phyloP scores from a whole-genome alignment of 2,797 vertebrate genomes.

The Phaenicophaeus curvirostris region DNA sequence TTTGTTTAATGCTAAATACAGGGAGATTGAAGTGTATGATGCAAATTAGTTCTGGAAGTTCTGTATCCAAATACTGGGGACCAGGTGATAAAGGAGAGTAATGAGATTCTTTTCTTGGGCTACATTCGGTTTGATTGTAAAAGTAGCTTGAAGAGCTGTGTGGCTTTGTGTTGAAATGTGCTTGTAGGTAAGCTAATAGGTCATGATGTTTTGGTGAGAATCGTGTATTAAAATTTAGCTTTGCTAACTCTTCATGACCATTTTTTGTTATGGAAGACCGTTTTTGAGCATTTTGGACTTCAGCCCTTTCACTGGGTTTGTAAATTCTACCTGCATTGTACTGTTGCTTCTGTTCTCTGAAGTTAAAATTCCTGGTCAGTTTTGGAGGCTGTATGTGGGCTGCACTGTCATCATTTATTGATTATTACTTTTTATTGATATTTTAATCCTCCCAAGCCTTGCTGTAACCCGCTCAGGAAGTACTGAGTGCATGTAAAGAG shows the following conservation, averaged over 20 bases:
- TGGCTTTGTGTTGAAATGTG: neutral
- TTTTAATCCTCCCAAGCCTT: neutral
- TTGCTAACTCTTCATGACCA: neutral
- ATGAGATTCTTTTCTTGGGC: neutral
- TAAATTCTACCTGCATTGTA: neutral
- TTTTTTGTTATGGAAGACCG: neutral
- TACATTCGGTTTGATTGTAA: neutral
- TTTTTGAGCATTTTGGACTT: neutral
- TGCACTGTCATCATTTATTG: neutral
- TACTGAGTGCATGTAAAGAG: neutral
- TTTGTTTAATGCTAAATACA: neutral
- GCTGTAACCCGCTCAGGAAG: neutral
- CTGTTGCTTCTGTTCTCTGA: neutral
- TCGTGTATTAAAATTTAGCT: neutral
- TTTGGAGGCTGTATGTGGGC: neutral
- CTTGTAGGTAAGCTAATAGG: neutral
- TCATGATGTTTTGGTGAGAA: neutral
- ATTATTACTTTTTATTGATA: constrained; percentile 1
- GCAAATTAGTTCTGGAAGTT: neutral
- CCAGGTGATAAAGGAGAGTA: neutral
- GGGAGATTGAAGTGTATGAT: neutral
- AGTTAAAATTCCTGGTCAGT: neutral
- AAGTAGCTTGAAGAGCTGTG: neutral
- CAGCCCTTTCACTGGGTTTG: neutral
- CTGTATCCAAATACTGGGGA: accelerated